Conservation (phyloP, 1,140 invertebrate species). For the Sycophaga agraensis region DNA sequence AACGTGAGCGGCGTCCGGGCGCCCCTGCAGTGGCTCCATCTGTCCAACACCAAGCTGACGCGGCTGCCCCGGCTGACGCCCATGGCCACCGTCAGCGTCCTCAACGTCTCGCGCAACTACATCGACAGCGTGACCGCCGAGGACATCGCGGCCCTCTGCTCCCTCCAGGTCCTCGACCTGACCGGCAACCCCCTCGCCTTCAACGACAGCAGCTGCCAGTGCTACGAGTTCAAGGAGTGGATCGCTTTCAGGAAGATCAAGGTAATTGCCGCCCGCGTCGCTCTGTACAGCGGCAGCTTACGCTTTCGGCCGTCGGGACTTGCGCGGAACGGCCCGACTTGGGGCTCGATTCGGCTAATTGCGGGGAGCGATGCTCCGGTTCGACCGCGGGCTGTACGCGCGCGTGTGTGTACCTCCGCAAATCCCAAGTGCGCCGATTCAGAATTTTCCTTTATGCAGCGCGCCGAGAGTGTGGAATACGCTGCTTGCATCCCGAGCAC, state of each 20-base stretch:
- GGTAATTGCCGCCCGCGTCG: too few species aligned
- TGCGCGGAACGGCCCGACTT: too few species aligned
- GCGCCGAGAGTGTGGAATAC: too few species aligned
- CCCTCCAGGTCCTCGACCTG: constrained; percentile 40
- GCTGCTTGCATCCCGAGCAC: too few species aligned
- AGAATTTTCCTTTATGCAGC: too few species aligned
- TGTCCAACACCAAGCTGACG: constrained; percentile 40
- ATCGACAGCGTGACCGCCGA: constrained; percentile 43
- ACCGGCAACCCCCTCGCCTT: constrained; percentile 40
- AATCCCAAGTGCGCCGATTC: too few species aligned
- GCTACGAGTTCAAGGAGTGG: constrained; percentile 42
- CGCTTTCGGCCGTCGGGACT: too few species aligned
- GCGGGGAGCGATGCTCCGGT: too few species aligned
- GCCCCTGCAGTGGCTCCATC: constrained; percentile 37
- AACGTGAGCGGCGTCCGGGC: constrained; percentile 30
- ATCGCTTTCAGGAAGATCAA: constrained; percentile 33
- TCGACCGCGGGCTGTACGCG: too few species aligned
- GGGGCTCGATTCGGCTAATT: too few species aligned
- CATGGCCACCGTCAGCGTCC: constrained; percentile 34
- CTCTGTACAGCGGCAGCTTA: too few species aligned
- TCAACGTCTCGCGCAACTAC: constrained; percentile 51
- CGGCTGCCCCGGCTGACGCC: constrained; percentile 37
- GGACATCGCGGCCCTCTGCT: constrained; percentile 48
- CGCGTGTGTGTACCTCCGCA: too few species aligned
- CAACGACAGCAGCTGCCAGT: constrained; percentile 38